phyloP scores from a whole-genome alignment of 2,113 vertebrate genomes.

The Turnix velox region DNA sequence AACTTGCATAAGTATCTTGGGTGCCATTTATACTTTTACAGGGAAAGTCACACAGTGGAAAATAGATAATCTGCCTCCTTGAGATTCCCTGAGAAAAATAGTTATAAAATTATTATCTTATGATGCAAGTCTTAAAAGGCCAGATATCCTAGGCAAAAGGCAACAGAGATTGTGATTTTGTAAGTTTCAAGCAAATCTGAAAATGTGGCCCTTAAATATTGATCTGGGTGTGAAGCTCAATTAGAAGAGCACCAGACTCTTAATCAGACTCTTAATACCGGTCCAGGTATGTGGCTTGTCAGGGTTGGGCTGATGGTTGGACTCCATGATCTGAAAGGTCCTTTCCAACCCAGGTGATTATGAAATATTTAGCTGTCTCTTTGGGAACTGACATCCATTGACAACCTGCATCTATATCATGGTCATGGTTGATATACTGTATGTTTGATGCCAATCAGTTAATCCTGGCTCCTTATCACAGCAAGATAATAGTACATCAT shows the following conservation, averaged over 20 bases:
- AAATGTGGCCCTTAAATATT: not conserved
- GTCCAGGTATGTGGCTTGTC: too few relatives aligned
- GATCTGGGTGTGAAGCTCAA: too few relatives aligned
- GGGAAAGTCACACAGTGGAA: not conserved
- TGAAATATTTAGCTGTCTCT: not conserved
- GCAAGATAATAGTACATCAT: not conserved
- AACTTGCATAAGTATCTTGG: not conserved
- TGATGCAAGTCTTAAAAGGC: not conserved
- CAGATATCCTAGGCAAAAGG: not conserved
- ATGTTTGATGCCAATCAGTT: not conserved
- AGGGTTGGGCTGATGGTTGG: too few relatives aligned
- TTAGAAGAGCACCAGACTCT: too few relatives aligned
- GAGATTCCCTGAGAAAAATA: not conserved
- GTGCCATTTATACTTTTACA: not conserved
- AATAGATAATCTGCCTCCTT: not conserved
- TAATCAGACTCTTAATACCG: too few relatives aligned
- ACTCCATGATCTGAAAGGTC: too few relatives aligned
- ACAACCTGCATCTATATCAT: not conserved
- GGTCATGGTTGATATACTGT: not conserved
- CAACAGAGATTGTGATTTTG: accelerated
- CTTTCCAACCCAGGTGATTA: too few relatives aligned
- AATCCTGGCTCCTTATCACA: not conserved
- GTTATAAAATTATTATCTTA: not conserved
- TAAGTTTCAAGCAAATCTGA: not conserved
- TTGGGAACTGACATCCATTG: not conserved